Base-by-base conservation (phyloP, 2,113 vertebrate species). In the Cricetomys ansorgei region DNA sequence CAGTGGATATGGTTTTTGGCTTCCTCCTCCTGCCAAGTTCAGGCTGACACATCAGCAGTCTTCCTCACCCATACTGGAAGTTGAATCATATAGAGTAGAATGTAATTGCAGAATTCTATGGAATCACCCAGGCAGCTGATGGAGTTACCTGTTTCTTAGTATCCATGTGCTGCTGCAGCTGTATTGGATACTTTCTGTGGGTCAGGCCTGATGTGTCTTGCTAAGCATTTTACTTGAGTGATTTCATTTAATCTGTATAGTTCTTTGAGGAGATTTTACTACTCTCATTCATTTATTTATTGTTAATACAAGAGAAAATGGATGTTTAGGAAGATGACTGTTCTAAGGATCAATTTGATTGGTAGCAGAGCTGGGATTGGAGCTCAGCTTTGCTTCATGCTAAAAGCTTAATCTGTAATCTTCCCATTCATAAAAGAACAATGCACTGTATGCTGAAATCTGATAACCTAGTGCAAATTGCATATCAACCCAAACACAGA, bases 51-150 rank as follows among this genome's bases (percentile, higher is more conserved):
- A n/a, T 50, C 15, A 40, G 48, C 29, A 88, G 9, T 13, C 2
- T 55, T 31, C 12, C 67, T 40, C 6, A 27, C 7, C 34, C 11
- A 3, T 5, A 25, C 21, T 16, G 37, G 40, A 37, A 62, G 55
- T 53, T 62, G 40, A 57, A 62, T 55, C 88, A 16, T 50, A 48
- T n/a, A 12, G 34, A 53, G 40, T 4, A 27, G 19, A 12, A 57
- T 45, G 76, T 21, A 55, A 7, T 5, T 15, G 0, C 0, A 0
- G 70, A 31, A 45, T n/a, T 57, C 4, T 1, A 0, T 37, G 77
- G 40, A 23, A 9, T 50, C 5, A 40, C 59, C 6, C 70, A 37
- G 1, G 3, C 1, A 43, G 50, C 59, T 19, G 1, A 31, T 37
- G 72, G 40, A 9, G 3, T 2, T 77, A 73, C 40, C 7, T 48